These are phyloP conservation scores for Podarcis raffonei DNA, from an alignment of 2,113 vertebrate genomes.

Conservation along the genomic window DNA sequence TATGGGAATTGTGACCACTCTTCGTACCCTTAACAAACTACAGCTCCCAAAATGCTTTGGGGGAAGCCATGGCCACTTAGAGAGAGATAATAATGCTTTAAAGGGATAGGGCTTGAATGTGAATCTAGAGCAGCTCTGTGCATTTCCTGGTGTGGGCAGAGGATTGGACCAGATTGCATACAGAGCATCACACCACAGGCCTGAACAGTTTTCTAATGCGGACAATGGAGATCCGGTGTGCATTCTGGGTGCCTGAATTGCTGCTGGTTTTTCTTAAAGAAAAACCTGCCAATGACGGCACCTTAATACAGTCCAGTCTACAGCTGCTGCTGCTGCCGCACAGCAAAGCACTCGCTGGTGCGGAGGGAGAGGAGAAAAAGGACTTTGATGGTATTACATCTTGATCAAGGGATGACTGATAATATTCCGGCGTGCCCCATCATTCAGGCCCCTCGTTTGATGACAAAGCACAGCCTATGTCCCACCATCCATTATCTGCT, in stretches of 20 bases:
- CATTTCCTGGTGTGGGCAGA: not conserved
- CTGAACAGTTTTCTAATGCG: not conserved
- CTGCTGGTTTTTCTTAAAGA: not conserved
- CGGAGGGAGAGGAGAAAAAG: constrained; percentile 47
- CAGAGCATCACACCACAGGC: not conserved
- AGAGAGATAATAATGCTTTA: no score
- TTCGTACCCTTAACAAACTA: no score
- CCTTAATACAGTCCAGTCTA: not conserved
- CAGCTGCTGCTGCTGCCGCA: no score
- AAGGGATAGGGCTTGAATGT: no score
- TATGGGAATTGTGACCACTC: no score
- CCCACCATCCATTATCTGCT: constrained; percentile 91
- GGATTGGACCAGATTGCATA: not conserved
- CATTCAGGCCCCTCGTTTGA: constrained; percentile 96
- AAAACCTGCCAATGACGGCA: no score
- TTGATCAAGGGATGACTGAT: constrained; percentile 99
- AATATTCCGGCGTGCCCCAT: constrained; percentile 86
- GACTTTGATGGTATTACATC: constrained; percentile 82
- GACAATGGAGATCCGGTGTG: not conserved
- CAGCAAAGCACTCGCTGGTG: not conserved
- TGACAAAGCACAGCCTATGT: constrained; percentile 89
- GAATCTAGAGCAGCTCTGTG: not conserved
- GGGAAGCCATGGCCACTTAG: no score
- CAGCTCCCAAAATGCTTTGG: no score
- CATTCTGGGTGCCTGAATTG: not conserved